Evolutionary conservation across 2,797 vertebrate species (phyloP).

Genomic region (Botia kubotai): DNA sequence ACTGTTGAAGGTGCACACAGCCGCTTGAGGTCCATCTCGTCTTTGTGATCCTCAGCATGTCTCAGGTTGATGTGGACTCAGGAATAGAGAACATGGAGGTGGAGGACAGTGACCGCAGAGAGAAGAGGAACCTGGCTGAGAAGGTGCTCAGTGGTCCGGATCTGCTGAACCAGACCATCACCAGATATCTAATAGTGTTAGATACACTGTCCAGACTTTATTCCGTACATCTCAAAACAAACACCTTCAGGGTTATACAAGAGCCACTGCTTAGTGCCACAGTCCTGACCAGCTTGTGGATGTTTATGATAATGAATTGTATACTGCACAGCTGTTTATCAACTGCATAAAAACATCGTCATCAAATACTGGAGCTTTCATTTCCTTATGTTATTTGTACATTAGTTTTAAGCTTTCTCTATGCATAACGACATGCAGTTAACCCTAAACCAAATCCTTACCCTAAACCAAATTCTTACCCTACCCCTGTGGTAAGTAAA

Average conservation of each 20-base stretch:
- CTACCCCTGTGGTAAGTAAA: too few species aligned
- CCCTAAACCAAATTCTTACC: too few species aligned
- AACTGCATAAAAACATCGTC: background rate
- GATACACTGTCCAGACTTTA: background rate
- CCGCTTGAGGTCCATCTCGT: background rate
- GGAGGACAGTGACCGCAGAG: constrained; percentile 95
- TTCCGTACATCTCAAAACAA: background rate
- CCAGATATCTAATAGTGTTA: background rate
- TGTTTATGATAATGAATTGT: background rate
- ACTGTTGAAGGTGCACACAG: background rate
- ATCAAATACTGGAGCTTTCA: background rate
- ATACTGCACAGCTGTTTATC: background rate
- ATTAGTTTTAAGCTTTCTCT: background rate
- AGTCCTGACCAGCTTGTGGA: background rate
- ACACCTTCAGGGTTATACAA: background rate
- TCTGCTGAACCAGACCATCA: background rate
- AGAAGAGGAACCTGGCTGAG: constrained; percentile 93
- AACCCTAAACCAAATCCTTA: too few species aligned
- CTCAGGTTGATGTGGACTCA: constrained; percentile 99
- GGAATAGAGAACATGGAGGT: constrained; percentile 99
- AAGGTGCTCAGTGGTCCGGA: constrained; percentile 81
- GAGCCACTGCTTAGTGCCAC: background rate
- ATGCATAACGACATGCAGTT: too few species aligned
- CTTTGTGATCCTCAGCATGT: constrained; percentile 83
- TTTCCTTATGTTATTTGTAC: background rate